Conservation (phyloP, 2,888 invertebrate genomes). For the Eupithecia centaureata region DNA sequence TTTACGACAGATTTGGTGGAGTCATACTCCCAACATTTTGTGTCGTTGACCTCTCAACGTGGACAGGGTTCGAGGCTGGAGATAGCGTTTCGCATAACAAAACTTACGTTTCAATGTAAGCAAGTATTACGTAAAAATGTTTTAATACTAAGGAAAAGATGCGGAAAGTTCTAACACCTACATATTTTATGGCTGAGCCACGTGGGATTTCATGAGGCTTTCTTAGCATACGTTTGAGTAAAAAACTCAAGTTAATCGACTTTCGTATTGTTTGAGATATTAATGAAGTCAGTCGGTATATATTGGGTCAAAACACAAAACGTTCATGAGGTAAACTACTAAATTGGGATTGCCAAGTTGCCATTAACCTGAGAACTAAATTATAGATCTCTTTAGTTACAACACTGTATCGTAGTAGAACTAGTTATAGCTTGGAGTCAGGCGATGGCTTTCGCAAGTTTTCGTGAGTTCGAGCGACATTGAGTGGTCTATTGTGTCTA, state of each 20-base stretch:
- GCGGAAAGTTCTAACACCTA: slow-evolving; percentile 20
- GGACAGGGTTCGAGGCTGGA: slow-evolving; percentile 61
- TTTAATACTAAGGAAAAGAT: slow-evolving; percentile 24
- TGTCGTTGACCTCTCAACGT: slow-evolving; percentile 69
- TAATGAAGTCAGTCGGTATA: not conserved
- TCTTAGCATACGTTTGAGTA: not conserved
- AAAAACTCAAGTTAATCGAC: slow-evolving; percentile 17
- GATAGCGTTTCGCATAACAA: slow-evolving; percentile 68
- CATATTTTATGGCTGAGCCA: not conserved
- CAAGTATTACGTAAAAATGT: slow-evolving; percentile 37
- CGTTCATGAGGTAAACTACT: slow-evolving; percentile 17
- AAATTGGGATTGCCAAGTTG: slow-evolving; percentile 22
- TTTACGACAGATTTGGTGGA: slow-evolving; percentile 32
- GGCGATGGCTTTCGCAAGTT: slow-evolving; percentile 72
- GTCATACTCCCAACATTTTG: slow-evolving; percentile 50
- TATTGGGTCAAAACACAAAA: slow-evolving; percentile 12
- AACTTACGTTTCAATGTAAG: slow-evolving; percentile 41
- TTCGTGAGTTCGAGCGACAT: slow-evolving; percentile 74
- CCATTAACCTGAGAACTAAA: slow-evolving; percentile 40
- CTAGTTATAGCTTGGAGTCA: slow-evolving; percentile 48
- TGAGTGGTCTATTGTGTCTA: slow-evolving; percentile 70
- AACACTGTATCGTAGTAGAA: slow-evolving; percentile 45
- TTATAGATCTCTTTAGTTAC: slow-evolving; percentile 51
- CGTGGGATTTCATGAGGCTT: slow-evolving; percentile 13
- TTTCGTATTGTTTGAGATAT: slow-evolving; percentile 13